A percentile compares a stretch with the other conserved stretches of the same genome.
These are phyloP conservation scores for Athetis lepigone DNA, from an alignment of 2,888 invertebrate genomes.

Conservation along the genomic window DNA sequence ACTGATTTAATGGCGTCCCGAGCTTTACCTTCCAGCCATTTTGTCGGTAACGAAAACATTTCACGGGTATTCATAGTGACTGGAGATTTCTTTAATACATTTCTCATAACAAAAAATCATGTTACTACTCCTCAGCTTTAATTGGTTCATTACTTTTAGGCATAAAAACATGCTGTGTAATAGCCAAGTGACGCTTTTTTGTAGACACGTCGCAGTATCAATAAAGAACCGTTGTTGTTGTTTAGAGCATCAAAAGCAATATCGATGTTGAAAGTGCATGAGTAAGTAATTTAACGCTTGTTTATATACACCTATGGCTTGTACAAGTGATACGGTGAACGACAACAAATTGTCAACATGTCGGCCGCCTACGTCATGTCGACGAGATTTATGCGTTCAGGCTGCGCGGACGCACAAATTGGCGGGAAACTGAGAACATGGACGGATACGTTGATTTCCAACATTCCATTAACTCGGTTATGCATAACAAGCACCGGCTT, in stretches of 20 bases:
- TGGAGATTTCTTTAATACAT: slow-evolving; percentile 28
- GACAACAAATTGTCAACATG: slow-evolving; percentile 87
- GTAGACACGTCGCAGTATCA: slow-evolving; percentile 20
- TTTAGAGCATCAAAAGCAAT: slow-evolving; percentile 27
- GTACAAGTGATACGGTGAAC: slow-evolving; percentile 63
- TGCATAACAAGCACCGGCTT: slow-evolving; percentile 77
- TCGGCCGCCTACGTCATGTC: slow-evolving; percentile 87
- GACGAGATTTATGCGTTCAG: slow-evolving; percentile 84
- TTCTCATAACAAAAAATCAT: slow-evolving; percentile 42
- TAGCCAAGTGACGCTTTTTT: slow-evolving; percentile 50
- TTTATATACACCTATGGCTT: slow-evolving; percentile 57
- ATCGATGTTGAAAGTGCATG: slow-evolving; percentile 44
- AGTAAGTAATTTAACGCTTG: slow-evolving; percentile 56
- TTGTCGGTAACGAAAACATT: slow-evolving; percentile 51
- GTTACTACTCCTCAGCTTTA: slow-evolving; percentile 45
- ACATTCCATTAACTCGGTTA: slow-evolving; percentile 77
- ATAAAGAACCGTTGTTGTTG: slow-evolving; percentile 26
- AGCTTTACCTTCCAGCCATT: slow-evolving; percentile 60
- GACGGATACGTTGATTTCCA: slow-evolving; percentile 76
- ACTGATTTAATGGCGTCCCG: slow-evolving; percentile 67
- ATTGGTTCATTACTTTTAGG: slow-evolving; percentile 53
- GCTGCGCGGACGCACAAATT: slow-evolving; percentile 86
- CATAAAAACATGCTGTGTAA: slow-evolving; percentile 45
- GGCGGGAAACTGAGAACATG: slow-evolving; percentile 79
- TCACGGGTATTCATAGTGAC: slow-evolving; percentile 40